Conservation (phyloP, 2,797 vertebrate species). For the Furcifer pardalis region DNA sequence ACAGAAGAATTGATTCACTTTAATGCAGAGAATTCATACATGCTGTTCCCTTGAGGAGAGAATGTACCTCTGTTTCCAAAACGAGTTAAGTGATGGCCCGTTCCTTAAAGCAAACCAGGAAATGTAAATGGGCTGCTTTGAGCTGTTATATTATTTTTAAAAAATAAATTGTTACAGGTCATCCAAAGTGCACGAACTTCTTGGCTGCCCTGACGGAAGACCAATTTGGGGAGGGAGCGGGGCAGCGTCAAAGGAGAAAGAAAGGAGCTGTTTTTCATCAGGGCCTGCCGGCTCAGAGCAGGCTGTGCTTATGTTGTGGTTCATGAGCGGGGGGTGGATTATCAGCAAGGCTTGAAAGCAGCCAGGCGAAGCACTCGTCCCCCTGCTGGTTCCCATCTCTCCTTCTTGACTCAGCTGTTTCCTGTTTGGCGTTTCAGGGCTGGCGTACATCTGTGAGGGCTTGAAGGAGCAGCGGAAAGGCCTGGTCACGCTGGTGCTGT, state of each 20-base stretch:
- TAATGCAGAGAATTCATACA: background rate
- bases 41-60: background rate
- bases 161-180: too few species aligned
- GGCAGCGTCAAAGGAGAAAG: too few species aligned
- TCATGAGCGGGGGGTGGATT: background rate
- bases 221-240: too few species aligned
- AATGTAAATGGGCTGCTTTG: too few species aligned
- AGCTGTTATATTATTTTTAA: background rate
- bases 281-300: background rate
- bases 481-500: constrained; percentile 91
- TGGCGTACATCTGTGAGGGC: constrained; percentile 94
- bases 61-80: background rate
- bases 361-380: background rate
- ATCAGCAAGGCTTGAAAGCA: background rate
- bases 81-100: background rate
- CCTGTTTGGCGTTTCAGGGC: constrained; percentile 72
- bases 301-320: background rate
- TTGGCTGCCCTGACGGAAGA: too few species aligned
- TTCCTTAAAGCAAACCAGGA: background rate
- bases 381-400: too few species aligned
- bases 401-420: background rate
- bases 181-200: too few species aligned
- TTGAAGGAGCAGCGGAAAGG: constrained; percentile 94
- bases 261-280: too few species aligned
- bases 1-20: background rate